phyloP scores from a whole-genome alignment of 2,888 invertebrate species.

The Synergus gifuensis region DNA sequence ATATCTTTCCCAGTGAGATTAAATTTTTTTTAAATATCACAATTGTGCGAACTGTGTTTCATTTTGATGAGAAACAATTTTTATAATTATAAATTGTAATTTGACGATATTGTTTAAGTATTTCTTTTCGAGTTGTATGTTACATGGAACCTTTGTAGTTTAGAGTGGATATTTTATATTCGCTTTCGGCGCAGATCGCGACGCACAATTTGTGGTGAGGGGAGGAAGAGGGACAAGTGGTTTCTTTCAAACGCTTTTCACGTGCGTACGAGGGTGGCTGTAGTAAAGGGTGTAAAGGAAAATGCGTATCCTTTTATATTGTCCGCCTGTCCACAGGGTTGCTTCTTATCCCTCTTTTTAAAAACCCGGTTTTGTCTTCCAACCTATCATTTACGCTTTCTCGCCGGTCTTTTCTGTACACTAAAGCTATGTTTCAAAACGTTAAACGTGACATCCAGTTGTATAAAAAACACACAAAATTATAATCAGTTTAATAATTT shows the following conservation, averaged over 20 bases:
- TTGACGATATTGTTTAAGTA: background rate
- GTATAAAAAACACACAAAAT: background rate
- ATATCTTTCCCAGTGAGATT: background rate
- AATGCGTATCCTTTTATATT: constrained; percentile 57
- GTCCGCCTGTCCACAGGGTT: constrained; percentile 50
- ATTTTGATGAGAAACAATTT: background rate
- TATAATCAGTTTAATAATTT: background rate
- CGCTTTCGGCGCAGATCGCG: constrained; percentile 59
- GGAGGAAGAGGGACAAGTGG: constrained; percentile 57
- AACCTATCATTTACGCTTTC: constrained; percentile 36
- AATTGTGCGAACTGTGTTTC: background rate
- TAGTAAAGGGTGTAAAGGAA: constrained; percentile 54
- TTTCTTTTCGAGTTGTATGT: background rate
- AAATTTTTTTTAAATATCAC: background rate
- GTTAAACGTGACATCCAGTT: background rate
- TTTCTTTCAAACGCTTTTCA: constrained; percentile 63
- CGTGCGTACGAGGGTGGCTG: constrained; percentile 56
- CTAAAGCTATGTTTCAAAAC: background rate
- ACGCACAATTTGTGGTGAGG: constrained; percentile 60
- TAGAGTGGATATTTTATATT: constrained; percentile 55
- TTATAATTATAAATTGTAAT: background rate
- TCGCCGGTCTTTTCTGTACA: background rate
- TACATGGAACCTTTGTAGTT: constrained; percentile 2
- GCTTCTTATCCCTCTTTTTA: constrained; percentile 42
- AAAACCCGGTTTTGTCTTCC: constrained; percentile 29